Evolutionary conservation across 2,888 invertebrate species (phyloP).

Genomic region (Anagyrus pseudococci): DNA sequence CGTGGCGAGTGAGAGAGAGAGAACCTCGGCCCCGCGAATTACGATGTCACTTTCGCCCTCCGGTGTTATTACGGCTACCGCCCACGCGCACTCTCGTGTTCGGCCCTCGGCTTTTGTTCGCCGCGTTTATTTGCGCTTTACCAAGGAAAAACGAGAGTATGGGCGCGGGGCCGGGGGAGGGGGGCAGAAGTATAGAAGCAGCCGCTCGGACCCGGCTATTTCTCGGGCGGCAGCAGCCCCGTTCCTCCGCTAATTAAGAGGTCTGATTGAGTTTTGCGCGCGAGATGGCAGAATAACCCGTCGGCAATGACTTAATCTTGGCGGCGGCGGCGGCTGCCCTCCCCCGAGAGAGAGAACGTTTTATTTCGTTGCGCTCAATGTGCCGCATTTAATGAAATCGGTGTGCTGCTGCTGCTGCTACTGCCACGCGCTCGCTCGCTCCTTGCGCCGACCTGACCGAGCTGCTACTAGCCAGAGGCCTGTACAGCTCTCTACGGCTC

Average conservation of each 20-base stretch:
- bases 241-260: slow-evolving; percentile 11
- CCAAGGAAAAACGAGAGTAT: not conserved
- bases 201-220: not conserved
- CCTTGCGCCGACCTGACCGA: too few relatives aligned
- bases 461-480: too few relatives aligned
- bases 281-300: not conserved
- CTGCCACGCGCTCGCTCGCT: too few relatives aligned
- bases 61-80: not conserved
- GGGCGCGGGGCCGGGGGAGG: too few relatives aligned
- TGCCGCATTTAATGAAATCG: too few relatives aligned
- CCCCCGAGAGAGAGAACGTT: too few relatives aligned
- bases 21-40: slow-evolving; percentile 22
- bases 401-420: too few relatives aligned
- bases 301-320: not conserved
- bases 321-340: too few relatives aligned
- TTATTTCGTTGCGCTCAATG: not conserved
- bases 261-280: not conserved
- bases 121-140: not conserved
- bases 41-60: slow-evolving; percentile 26
- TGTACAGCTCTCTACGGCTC: too few relatives aligned
- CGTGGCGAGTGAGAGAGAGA: not conserved
- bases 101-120: not conserved
- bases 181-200: too few relatives aligned
- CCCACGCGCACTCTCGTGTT: not conserved
- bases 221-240: not conserved